Evolutionary conservation across 2,113 vertebrate genomes (phyloP).

Genomic region (Ammodramus savannarum): DNA sequence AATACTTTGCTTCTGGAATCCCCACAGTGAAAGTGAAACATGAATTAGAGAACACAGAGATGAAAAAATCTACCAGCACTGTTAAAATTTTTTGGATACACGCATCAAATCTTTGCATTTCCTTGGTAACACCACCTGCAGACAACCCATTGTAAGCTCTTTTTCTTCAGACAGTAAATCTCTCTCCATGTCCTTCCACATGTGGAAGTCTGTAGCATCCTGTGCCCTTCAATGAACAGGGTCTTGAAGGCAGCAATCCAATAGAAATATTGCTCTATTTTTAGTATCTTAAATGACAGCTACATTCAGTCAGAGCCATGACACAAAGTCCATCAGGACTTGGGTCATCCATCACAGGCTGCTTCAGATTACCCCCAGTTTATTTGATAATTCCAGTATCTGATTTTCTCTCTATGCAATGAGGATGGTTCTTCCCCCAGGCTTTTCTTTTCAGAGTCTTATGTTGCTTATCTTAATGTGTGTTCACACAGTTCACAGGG

Average conservation of each 20-base stretch:
- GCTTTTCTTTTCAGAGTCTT: background rate
- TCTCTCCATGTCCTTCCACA: background rate
- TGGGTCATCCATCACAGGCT: background rate
- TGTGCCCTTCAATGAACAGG: fast-evolving
- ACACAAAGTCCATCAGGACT: background rate
- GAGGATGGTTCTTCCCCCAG: background rate
- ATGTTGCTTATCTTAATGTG: background rate
- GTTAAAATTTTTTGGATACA: background rate
- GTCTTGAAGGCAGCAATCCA: background rate
- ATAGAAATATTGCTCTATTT: background rate
- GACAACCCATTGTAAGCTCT: background rate
- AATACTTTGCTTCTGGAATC: conserved; percentile 27
- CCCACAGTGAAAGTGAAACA: background rate
- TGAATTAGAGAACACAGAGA: background rate
- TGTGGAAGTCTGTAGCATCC: background rate
- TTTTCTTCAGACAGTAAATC: background rate
- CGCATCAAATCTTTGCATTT: background rate
- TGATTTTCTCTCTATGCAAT: background rate
- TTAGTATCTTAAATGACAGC: background rate
- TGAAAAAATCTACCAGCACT: background rate
- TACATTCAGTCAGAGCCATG: fast-evolving
- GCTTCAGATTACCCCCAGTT: background rate
- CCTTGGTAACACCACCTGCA: background rate
- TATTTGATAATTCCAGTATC: background rate
- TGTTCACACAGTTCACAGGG: background rate